phyloP scores from a whole-genome alignment of 2,888 invertebrate species.

The Sesia bembeciformis region DNA sequence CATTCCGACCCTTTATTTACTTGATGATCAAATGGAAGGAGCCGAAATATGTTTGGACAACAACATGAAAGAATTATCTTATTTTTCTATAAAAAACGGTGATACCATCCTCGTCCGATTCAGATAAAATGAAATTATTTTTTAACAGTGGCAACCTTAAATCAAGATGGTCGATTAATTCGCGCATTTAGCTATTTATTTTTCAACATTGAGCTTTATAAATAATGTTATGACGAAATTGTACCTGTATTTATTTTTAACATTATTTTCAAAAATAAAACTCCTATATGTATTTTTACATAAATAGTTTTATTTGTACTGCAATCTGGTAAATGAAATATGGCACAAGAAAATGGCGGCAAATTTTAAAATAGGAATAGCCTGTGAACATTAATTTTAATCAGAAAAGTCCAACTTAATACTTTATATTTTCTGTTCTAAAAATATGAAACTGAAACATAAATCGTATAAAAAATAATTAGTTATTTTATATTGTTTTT shows the following conservation, averaged over 20 bases:
- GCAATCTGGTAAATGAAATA: no score
- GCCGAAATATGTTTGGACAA: constrained; percentile 86
- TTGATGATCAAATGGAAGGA: constrained; percentile 74
- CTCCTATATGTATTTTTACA: constrained; percentile 54
- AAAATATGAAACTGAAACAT: neutral
- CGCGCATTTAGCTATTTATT: constrained; percentile 19
- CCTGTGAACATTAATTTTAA: no score
- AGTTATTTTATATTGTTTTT: no score
- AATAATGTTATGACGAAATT: constrained; percentile 49
- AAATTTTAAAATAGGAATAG: no score
- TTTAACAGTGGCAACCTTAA: constrained; percentile 21
- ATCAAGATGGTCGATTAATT: constrained; percentile 10
- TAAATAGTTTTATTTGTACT: constrained; percentile 21
- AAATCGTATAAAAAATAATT: no score
- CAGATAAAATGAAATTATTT: constrained; percentile 35
- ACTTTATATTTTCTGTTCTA: no score
- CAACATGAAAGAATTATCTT: constrained; percentile 85
- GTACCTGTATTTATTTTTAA: constrained; percentile 53
- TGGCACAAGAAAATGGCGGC: no score
- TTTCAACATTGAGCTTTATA: constrained; percentile 42
- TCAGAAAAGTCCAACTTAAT: no score
- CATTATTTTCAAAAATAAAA: constrained; percentile 46
- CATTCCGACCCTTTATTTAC: constrained; percentile 57
- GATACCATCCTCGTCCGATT: constrained; percentile 85
- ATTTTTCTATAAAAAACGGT: constrained; percentile 88